Percentiles rank a stretch among this genome's conserved stretches.
Evolutionary conservation across 2,113 vertebrate species (phyloP).

Genomic region (Orthonyx spaldingii): DNA sequence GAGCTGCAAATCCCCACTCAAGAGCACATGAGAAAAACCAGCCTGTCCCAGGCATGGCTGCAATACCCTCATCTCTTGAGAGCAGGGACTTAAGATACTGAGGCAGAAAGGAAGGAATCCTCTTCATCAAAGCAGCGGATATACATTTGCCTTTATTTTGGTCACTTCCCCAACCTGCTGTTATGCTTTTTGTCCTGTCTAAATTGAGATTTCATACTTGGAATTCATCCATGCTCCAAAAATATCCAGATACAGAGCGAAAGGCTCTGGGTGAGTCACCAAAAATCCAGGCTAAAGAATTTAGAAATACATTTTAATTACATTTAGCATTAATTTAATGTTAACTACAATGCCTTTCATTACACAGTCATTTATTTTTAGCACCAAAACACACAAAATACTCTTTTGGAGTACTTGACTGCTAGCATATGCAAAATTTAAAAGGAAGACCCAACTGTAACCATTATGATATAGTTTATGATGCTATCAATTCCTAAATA

Average conservation of each 20-base stretch:
- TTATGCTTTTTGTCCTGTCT: neutral
- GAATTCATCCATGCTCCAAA: constrained; percentile 8
- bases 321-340: neutral
- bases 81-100: neutral
- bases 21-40: neutral
- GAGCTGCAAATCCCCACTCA: neutral
- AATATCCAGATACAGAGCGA: neutral
- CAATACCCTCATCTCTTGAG: neutral
- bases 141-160: neutral
- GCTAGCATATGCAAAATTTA: neutral
- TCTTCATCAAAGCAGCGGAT: neutral
- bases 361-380: neutral
- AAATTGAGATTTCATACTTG: neutral
- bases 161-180: neutral
- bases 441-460: neutral
- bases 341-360: neutral
- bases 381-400: neutral
- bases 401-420: neutral
- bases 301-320: constrained; percentile 28
- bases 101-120: neutral
- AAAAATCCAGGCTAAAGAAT: neutral
- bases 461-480: neutral
- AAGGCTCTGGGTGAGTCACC: constrained; percentile 15
- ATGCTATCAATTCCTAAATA: neutral
- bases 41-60: neutral